Percentiles rank a stretch among this genome's conserved stretches.
Conservation (phyloP, 2,797 vertebrate species). For the Nannoperca obscura region DNA sequence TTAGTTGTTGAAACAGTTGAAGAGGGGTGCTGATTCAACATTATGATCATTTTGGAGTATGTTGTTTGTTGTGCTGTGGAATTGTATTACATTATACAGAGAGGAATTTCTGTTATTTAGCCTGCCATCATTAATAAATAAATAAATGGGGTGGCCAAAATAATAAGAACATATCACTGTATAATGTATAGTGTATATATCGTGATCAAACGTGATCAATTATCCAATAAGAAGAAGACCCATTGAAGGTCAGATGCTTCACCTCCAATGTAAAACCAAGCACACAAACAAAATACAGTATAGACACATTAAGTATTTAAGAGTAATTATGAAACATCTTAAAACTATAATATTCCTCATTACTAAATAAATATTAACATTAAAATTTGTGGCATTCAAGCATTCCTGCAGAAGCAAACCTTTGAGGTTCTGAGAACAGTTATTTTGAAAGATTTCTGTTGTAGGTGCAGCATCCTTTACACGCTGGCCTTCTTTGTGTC, state of each 20-base stretch:
- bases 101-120: not conserved
- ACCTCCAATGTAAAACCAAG: not conserved
- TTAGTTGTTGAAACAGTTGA: not conserved
- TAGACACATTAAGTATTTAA: not conserved
- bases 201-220: not conserved
- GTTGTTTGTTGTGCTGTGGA: not conserved
- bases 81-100: not conserved
- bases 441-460: conserved; percentile 39
- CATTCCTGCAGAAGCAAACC: not conserved
- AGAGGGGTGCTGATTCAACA: not conserved
- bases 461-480: not conserved
- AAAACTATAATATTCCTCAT: not conserved
- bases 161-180: not conserved
- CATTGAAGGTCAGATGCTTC: not conserved
- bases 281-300: not conserved
- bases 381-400: not conserved
- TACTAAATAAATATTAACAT: not conserved
- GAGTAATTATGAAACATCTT: no score
- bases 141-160: not conserved
- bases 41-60: not conserved
- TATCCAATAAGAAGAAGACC: not conserved
- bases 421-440: not conserved
- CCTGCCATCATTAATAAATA: not conserved
- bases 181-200: no score
- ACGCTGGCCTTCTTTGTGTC: not conserved